phyloP scores from a whole-genome alignment of 2,888 invertebrate species.

The Hylaea fasciaria region DNA sequence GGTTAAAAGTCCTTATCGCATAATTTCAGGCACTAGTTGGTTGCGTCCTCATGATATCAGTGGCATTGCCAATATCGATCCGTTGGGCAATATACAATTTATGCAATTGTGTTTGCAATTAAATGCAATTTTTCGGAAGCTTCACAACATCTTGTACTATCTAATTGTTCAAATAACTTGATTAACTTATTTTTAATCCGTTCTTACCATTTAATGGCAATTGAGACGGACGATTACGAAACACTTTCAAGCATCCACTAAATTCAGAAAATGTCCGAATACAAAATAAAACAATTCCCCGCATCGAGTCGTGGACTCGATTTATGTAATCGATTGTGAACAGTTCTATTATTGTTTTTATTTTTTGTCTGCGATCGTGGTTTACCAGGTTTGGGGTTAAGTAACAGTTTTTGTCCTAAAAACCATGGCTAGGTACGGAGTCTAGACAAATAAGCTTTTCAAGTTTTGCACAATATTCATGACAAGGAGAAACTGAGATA shows the following conservation, averaged over 20 bases:
- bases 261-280: conserved; percentile 40
- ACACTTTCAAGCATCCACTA: conserved; percentile 57
- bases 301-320: conserved; percentile 56
- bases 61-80: background rate
- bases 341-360: conserved; percentile 55
- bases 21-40: no score
- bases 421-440: conserved; percentile 36
- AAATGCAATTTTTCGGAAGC: background rate
- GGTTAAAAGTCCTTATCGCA: no score
- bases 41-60: no score
- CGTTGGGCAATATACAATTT: no score
- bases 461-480: conserved; percentile 30
- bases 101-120: no score
- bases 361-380: conserved; percentile 54
- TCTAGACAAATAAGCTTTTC: conserved; percentile 39
- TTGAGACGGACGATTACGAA: conserved; percentile 40
- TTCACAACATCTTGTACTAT: background rate
- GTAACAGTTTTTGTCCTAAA: conserved; percentile 49
- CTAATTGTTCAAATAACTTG: conserved; percentile 23
- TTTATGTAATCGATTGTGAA: conserved; percentile 64
- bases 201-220: conserved; percentile 31
- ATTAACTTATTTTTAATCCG: conserved; percentile 20
- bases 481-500: conserved; percentile 24
- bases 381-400: conserved; percentile 50
- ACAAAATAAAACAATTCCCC: conserved; percentile 48